These are phyloP conservation scores for Alouatta palliata DNA, from an alignment of 2,113 vertebrate species.

Conservation along the genomic window DNA sequence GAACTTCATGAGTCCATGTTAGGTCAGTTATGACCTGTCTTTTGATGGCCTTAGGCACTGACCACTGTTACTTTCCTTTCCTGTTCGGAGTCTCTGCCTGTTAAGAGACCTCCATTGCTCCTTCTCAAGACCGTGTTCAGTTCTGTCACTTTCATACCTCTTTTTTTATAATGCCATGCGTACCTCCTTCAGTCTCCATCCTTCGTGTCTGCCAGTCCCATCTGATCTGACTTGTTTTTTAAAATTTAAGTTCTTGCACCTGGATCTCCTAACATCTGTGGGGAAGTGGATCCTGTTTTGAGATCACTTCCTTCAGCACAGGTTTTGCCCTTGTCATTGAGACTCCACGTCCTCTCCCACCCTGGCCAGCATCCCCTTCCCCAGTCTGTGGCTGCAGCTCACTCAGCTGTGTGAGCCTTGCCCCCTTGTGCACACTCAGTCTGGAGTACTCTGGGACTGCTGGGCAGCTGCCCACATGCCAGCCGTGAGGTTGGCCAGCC, in stretches of 20 bases:
- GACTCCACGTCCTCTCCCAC: neutral
- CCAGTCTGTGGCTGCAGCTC: neutral
- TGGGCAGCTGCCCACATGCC: fast-evolving
- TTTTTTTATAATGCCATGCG: fast-evolving
- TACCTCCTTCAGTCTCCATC: too few relatives aligned
- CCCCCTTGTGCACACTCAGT: fast-evolving
- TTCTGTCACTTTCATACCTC: neutral
- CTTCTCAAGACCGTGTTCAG: neutral
- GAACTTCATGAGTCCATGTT: neutral
- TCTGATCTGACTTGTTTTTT: neutral
- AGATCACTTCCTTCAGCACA: neutral
- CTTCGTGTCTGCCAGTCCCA: neutral
- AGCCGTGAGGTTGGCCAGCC: neutral
- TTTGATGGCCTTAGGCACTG: neutral
- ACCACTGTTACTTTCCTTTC: neutral
- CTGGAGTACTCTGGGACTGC: neutral
- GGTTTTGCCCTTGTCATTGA: neutral
- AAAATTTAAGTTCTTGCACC: neutral
- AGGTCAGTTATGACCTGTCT: neutral
- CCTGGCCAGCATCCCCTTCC: neutral
- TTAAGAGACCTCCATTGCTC: neutral
- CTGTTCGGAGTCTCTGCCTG: neutral
- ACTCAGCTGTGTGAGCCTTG: fast-evolving
- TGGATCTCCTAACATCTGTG: neutral
- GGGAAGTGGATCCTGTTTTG: neutral